Base-by-base conservation (phyloP, 2,888 invertebrate species). In the Orchesella flavescens region DNA sequence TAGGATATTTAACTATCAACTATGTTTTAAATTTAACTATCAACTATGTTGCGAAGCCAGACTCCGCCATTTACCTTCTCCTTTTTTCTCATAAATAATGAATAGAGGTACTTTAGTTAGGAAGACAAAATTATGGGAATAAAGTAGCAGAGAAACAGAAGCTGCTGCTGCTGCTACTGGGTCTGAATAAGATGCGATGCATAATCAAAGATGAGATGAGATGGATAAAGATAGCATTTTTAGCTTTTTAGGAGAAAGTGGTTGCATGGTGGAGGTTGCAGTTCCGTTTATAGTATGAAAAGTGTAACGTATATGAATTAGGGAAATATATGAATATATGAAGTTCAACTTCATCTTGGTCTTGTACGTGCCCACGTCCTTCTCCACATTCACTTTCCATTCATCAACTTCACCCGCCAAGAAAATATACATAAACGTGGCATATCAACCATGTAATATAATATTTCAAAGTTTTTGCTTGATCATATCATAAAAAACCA, bases 61-160 rank as follows among this genome's bases (percentile, higher is more conserved):
- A n/a, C n/a, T n/a, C n/a, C n/a, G n/a, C n/a, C 34, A 2, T 34
- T 53, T 21, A 43, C 19, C 46, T 71, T 61, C 61, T 55, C 61
- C 59, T 77, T 77, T 77, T 59, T 69, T 19, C 49, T 49, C 61
- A 72, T 72, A 17, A 24, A 72, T 72, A 55, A 72, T 72, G 72
- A 72, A 72, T 72, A 55, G 65, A 63, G 7, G 23, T 65, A 44
- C 34, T 68, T 44, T 68, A 17, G 43, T 43, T 63, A 44, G 43
- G 53, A 23, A 57, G 21, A 55, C 17, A 46, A 13, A 66, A 66
- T 43, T 4, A 34, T 65, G 65, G 34, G 75, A 24, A 53, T 75
- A 65, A 49, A 68, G 21, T 68, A 13, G 19, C 15, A 21, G 49
- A 49, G 23, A 46, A 68, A 23, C 15, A 68, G 21, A 44, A 46